phyloP scores from a whole-genome alignment of 2,888 invertebrate genomes.

The Gymnocheta viridis region DNA sequence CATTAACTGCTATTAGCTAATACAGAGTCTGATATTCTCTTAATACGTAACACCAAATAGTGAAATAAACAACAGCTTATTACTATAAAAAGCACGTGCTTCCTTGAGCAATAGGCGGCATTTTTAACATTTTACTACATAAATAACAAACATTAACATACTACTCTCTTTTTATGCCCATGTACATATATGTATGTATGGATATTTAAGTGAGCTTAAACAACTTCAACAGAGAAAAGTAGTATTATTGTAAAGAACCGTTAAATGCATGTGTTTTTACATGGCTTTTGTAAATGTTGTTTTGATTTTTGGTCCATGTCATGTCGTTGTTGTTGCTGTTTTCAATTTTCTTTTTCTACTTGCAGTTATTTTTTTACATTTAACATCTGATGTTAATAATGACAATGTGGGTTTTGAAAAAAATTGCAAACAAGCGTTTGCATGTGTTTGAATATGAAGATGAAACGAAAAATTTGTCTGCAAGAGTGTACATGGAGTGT shows the following conservation, averaged over 20 bases:
- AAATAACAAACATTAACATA: neutral
- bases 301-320: constrained; percentile 60
- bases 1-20: neutral
- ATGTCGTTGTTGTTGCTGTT: neutral
- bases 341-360: neutral
- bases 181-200: neutral
- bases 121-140: constrained; percentile 44
- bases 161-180: neutral
- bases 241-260: constrained; percentile 21
- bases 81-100: constrained; percentile 64
- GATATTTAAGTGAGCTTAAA: neutral
- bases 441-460: neutral
- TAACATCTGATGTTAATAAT: constrained; percentile 67
- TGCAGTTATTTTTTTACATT: constrained; percentile 27
- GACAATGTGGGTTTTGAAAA: constrained; percentile 42
- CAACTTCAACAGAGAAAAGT: constrained; percentile 31
- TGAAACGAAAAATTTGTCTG: constrained; percentile 16
- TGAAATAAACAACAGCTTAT: constrained; percentile 8
- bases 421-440: neutral
- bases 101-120: constrained; percentile 44
- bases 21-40: constrained; percentile 19
- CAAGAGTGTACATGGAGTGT: neutral
- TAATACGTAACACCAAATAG: neutral
- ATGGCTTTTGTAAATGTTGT: constrained; percentile 31
- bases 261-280: neutral